Base-by-base conservation (phyloP, 2,113 vertebrate genomes). In the Erinaceus europaeus region DNA sequence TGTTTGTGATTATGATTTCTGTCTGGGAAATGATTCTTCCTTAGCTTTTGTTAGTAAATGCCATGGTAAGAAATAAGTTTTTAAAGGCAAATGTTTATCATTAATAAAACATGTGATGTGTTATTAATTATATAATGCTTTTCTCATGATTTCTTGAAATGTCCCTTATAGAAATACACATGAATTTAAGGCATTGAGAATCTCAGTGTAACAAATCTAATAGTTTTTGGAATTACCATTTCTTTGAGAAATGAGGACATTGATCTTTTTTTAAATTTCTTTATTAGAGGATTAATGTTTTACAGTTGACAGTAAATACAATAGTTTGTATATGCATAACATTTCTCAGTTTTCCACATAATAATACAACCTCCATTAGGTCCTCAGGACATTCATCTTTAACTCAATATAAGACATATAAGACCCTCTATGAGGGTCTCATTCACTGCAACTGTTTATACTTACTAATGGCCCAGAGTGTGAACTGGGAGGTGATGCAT, bases 81-180 rank as follows among this genome's bases (percentile, higher is more conserved):
- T 95, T 96, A 87, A 90, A 90, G 95, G 90, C 89, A 95, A 96
- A 93, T 95, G 86, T 96, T 94, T 90, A 92, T 75, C 83, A 77
- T 96, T 95, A 97, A 96, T 97, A 96, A 97, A 97, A 95, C 27
- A 4, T 89, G 34, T 25, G 48, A 62, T 84, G 5, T 91, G 82
- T 53, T 94, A 84, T 90, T 88, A n/a, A 88, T 72, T 86, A 57
- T 93, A 34, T 76, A 76, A 67, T 86, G 69, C 87, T 94, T 77
- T 94, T 81, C 34, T n/a, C 74, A n/a, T 92, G 50, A 72, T 92
- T 74, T 91, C 91, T 94, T 76, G 74, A 80, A 90, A 64, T 4
- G 15, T 83, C 89, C 61, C 85, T 90, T 76, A 61, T 77, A 91
- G 44, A 84, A n/a, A 40, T 83, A 85, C 62, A 57, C n/a, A 40